phyloP scores from a whole-genome alignment of 1,140 invertebrate genomes.

The Melitaea cinxia region DNA sequence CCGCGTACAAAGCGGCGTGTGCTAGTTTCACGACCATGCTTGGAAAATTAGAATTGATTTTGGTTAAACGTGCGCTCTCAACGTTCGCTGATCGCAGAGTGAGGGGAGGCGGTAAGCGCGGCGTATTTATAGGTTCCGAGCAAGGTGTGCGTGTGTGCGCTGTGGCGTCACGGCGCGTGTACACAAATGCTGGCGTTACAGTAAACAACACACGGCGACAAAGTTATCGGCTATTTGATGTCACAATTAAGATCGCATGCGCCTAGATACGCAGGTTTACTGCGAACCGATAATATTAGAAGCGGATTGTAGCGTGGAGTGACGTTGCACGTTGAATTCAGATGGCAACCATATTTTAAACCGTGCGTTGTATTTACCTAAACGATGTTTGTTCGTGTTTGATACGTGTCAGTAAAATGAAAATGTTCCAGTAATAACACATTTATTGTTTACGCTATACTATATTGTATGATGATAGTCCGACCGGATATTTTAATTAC shows the following conservation, averaged over 20 bases:
- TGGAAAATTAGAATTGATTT: conserved; percentile 32
- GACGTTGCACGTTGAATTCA: neutral
- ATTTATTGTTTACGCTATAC: neutral
- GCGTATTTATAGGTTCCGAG: conserved; percentile 63
- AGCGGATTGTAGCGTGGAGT: neutral
- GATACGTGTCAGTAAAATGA: neutral
- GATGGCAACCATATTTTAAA: neutral
- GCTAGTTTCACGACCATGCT: conserved; percentile 77
- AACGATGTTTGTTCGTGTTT: too few relatives aligned
- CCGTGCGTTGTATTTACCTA: too few relatives aligned
- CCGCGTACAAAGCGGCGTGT: conserved; percentile 63
- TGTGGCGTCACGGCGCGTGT: conserved; percentile 54
- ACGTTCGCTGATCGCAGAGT: conserved; percentile 55
- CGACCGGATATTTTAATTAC: conserved; percentile 1
- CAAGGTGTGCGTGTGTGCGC: conserved; percentile 53
- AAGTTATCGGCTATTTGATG: conserved; percentile 48
- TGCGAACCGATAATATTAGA: neutral
- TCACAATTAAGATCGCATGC: conserved; percentile 41
- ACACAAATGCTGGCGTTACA: conserved; percentile 36
- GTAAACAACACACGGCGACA: conserved; percentile 45
- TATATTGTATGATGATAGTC: neutral
- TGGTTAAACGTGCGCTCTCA: conserved; percentile 49
- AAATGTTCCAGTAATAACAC: neutral
- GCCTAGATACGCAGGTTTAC: conserved; percentile 26
- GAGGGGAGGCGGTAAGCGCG: conserved; percentile 53